Conservation (phyloP, 2,113 vertebrate genomes). For the Mormyrus iriodes region DNA sequence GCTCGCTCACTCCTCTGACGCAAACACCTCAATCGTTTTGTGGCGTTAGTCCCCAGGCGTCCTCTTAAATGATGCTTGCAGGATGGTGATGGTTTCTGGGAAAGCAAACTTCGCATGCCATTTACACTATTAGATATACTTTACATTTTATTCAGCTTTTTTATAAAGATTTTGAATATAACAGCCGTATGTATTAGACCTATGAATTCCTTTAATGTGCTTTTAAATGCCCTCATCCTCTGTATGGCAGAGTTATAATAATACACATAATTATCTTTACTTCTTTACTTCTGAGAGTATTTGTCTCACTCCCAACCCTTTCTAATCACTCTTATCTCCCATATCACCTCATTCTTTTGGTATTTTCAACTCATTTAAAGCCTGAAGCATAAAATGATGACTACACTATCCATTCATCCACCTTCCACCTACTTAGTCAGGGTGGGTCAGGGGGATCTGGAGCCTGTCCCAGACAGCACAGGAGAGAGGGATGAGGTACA, state of each 20-base stretch:
- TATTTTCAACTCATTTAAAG: background rate
- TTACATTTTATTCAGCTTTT: background rate
- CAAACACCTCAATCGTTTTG: background rate
- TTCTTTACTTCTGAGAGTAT: background rate
- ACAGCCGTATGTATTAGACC: background rate
- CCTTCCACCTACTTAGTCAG: background rate
- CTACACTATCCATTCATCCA: background rate
- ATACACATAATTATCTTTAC: background rate
- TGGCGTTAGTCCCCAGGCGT: background rate
- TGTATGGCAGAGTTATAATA: background rate
- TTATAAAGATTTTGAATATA: background rate
- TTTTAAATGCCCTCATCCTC: background rate
- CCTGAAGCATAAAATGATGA: background rate
- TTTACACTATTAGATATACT: slow-evolving; percentile 1
- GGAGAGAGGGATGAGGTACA: background rate
- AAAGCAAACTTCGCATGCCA: background rate
- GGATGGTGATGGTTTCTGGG: background rate
- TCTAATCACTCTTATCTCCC: background rate
- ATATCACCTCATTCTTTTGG: background rate
- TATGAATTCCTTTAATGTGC: background rate
- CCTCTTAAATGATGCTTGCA: background rate
- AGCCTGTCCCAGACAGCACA: background rate
- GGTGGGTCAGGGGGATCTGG: background rate
- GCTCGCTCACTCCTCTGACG: slow-evolving; percentile 8
- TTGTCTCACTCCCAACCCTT: background rate